Evolutionary conservation across 2,113 vertebrate species (phyloP).

Genomic region (Carlito syrichta): DNA sequence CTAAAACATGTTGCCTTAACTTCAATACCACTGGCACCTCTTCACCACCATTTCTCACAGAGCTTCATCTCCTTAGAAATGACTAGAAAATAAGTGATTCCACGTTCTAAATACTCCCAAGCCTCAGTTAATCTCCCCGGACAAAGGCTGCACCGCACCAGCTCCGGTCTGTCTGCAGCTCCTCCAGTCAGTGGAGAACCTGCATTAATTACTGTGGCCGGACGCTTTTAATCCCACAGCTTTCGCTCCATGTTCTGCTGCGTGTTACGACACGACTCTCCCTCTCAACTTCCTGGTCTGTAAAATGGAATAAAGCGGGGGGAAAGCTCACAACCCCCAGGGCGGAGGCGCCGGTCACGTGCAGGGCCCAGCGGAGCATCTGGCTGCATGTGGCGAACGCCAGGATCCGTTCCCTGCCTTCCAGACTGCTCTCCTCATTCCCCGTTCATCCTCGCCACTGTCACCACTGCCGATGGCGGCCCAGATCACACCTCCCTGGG

Average conservation of each 20-base stretch:
- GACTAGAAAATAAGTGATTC: slow-evolving; percentile 17
- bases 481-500: too few relatives aligned
- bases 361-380: neutral
- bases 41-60: neutral
- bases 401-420: too few relatives aligned
- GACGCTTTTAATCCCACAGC: neutral
- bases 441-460: neutral
- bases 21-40: neutral
- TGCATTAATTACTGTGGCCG: neutral
- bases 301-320: slow-evolving; percentile 4
- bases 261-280: neutral
- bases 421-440: too few relatives aligned
- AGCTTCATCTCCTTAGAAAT: neutral
- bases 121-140: neutral
- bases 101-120: slow-evolving; percentile 8
- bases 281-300: neutral
- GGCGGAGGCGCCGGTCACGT: neutral
- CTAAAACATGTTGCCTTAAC: slow-evolving; percentile 45
- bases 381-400: neutral
- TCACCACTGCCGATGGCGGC: neutral
- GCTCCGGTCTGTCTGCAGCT: neutral
- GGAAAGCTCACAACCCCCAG: neutral
- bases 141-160: neutral
- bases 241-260: neutral
- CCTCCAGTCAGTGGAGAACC: neutral